Evolutionary conservation across 2,888 invertebrate genomes (phyloP).

Genomic region (Dryococelus australis): DNA sequence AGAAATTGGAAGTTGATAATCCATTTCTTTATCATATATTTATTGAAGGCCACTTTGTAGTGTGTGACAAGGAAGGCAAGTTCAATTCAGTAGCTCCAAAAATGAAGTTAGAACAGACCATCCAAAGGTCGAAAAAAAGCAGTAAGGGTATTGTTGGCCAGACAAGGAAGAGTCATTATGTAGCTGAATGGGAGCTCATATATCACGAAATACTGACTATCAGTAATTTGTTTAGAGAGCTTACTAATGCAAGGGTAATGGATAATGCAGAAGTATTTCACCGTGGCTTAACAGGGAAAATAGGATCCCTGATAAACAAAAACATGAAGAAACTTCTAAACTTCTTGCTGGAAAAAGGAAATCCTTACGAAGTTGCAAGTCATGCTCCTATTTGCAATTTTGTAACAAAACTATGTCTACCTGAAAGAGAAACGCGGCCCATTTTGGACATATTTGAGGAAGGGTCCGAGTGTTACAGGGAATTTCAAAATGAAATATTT

Average conservation of each 20-base stretch:
- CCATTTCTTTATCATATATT: background rate
- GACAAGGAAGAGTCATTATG: no score
- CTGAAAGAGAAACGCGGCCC: background rate
- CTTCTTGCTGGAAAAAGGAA: background rate
- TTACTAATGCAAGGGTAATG: no score
- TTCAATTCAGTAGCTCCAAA: conserved; percentile 19
- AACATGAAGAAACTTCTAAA: conserved; percentile 17
- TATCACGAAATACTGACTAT: no score
- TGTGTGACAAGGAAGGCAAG: background rate
- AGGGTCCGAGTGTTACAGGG: no score
- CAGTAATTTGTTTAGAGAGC: no score
- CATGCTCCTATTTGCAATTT: background rate
- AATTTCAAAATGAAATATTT: no score
- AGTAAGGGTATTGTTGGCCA: no score
- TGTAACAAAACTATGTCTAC: background rate
- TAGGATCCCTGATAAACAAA: background rate
- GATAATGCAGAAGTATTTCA: conserved; percentile 16
- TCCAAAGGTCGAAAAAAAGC: conserved; percentile 18
- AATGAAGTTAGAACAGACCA: conserved; percentile 13
- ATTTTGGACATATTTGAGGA: no score
- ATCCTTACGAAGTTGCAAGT: conserved; percentile 11
- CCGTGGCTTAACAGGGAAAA: background rate
- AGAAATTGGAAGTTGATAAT: no score
- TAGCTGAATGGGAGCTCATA: no score
- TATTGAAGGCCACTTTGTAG: conserved; percentile 4